phyloP scores from a whole-genome alignment of 2,113 vertebrate genomes.

The Recurvirostra avosetta region DNA sequence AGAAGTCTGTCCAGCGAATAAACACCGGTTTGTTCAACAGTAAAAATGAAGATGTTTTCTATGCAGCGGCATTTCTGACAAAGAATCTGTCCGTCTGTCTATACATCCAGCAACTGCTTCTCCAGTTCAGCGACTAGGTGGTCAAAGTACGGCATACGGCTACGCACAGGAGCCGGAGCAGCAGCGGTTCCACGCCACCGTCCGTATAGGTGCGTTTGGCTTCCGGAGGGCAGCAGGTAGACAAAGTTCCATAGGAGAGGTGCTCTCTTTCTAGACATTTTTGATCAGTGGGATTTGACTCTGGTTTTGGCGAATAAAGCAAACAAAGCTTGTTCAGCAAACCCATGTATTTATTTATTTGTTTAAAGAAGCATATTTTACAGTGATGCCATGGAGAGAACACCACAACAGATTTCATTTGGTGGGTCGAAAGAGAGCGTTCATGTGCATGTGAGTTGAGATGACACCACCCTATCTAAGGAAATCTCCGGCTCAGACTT shows the following conservation, averaged over 20 bases:
- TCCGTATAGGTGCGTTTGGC: rapidly evolving
- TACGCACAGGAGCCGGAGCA: rapidly evolving
- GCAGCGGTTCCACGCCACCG: rapidly evolving
- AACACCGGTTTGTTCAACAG: not conserved
- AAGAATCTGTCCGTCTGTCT: not conserved
- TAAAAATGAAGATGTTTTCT: not conserved
- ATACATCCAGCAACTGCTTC: not conserved
- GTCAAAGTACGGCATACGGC: not conserved
- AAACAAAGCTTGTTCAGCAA: slow-evolving; percentile 27
- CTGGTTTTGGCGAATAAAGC: not conserved
- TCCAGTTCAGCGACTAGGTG: not conserved
- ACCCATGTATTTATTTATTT: slow-evolving; percentile 27
- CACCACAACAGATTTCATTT: not conserved
- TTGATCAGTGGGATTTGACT: not conserved
- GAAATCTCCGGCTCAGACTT: not conserved
- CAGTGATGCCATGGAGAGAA: slow-evolving; percentile 19
- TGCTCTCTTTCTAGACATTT: not conserved
- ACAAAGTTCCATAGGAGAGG: not conserved
- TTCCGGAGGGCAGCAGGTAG: not conserved
- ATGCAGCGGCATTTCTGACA: not conserved
- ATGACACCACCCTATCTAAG: not conserved
- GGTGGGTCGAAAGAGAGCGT: not conserved
- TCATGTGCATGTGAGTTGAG: not conserved
- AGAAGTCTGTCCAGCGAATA: not conserved
- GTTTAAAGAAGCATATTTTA: slow-evolving; percentile 14